These are phyloP conservation scores for Drosophila parvula DNA, from an alignment of 1,140 invertebrate genomes.

Conservation along the genomic window DNA sequence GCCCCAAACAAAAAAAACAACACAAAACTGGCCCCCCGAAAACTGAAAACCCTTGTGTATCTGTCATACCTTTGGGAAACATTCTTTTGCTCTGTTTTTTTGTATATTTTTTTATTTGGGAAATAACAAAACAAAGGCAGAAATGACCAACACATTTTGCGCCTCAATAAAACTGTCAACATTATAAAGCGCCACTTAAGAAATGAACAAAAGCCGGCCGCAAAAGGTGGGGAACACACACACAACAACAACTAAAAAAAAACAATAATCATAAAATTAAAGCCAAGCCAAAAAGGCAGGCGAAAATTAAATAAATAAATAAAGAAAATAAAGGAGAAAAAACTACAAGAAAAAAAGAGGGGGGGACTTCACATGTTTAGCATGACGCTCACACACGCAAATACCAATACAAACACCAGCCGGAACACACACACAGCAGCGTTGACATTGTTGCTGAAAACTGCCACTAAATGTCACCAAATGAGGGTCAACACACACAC, in stretches of 20 bases:
- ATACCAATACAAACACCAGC: conserved; percentile 1
- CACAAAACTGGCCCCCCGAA: background rate
- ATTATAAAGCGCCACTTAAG: conserved; percentile 82
- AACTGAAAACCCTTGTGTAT: conserved; percentile 13
- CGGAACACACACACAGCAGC: conserved; percentile 14
- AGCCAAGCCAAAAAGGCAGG: conserved; percentile 43
- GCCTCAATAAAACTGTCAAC: conserved; percentile 79
- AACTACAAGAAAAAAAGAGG: conserved; percentile 6
- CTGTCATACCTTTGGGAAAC: conserved; percentile 31
- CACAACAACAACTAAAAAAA: conserved; percentile 27
- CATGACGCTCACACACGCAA: conserved; percentile 30
- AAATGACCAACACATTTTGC: conserved; percentile 77
- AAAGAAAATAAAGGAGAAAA: conserved; percentile 17
- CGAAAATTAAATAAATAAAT: conserved; percentile 60
- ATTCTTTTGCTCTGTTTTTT: background rate
- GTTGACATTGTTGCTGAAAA: conserved; percentile 56
- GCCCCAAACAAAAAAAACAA: conserved; percentile 2
- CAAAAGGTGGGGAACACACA: conserved; percentile 14
- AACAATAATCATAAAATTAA: conserved; percentile 58
- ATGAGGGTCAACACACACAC: conserved; percentile 71
- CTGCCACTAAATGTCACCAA: conserved; percentile 78
- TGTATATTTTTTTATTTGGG: conserved; percentile 9
- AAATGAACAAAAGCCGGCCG: conserved; percentile 73
- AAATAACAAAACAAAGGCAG: conserved; percentile 47
- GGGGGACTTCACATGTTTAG: conserved; percentile 50